Evolutionary conservation across 1,140 invertebrate genomes (phyloP).

Genomic region (Chymomyza costata): DNA sequence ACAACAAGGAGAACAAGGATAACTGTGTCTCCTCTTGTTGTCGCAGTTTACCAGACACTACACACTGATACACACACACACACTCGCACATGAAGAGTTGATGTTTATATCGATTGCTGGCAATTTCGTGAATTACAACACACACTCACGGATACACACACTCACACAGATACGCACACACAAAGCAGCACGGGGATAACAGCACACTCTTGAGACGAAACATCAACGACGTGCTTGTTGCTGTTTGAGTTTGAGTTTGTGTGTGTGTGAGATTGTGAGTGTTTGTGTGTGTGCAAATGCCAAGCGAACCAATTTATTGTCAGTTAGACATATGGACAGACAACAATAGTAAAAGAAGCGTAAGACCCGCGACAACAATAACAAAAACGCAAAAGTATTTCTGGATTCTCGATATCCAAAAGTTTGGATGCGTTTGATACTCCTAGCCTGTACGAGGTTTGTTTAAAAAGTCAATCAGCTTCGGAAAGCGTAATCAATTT

Average conservation of each 20-base stretch:
- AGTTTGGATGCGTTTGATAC: too few relatives aligned
- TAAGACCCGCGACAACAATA: not conserved
- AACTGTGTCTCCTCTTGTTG: constrained; percentile 24
- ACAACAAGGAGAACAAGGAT: not conserved
- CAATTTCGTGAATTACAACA: constrained; percentile 66
- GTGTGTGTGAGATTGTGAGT: not conserved
- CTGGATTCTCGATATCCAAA: not conserved
- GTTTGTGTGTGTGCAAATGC: not conserved
- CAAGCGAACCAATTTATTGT: not conserved
- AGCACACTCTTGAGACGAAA: not conserved
- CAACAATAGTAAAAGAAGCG: too few relatives aligned
- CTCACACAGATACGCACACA: constrained; percentile 2
- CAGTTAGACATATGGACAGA: not conserved
- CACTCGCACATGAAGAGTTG: constrained; percentile 56
- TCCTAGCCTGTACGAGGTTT: too few relatives aligned
- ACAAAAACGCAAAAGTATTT: not conserved
- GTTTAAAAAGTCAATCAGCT: not conserved
- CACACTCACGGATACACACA: constrained; percentile 19
- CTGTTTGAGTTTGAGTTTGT: not conserved
- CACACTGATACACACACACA: constrained; percentile 3
- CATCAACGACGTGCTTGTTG: constrained; percentile 2
- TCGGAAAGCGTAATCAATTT: not conserved
- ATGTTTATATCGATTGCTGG: constrained; percentile 71
- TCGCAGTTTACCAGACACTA: constrained; percentile 32
- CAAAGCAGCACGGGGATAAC: not conserved